These are phyloP conservation scores for Brachionichthys hirsutus DNA, from an alignment of 2,113 vertebrate species.

Conservation along the genomic window DNA sequence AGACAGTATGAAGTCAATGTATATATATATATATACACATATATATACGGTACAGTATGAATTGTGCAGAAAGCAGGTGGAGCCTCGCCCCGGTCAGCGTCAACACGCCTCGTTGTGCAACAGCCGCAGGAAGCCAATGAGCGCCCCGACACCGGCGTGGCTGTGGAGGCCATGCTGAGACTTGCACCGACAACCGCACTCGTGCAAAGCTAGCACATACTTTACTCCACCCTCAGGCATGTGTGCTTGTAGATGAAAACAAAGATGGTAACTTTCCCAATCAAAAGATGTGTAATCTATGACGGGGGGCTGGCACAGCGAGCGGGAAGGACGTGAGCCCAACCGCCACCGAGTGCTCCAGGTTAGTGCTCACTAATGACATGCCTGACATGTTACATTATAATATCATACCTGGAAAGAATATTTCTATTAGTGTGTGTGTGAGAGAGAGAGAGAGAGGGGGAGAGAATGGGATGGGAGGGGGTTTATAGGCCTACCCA, in stretches of 20 bases:
- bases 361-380: too few relatives aligned
- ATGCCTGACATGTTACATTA: neutral
- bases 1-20: constrained; percentile 2
- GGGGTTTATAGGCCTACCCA: constrained; percentile 45
- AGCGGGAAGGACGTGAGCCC: too few relatives aligned
- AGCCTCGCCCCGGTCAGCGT: neutral
- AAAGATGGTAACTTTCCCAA: constrained; percentile 22
- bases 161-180: constrained; percentile 76
- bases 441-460: too few relatives aligned
- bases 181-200: constrained; percentile 73
- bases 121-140: constrained; percentile 52
- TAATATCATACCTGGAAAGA: neutral
- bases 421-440: too few relatives aligned
- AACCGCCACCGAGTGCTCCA: too few relatives aligned
- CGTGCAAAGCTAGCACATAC: constrained; percentile 72
- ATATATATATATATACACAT: too few relatives aligned
- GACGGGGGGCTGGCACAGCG: neutral
- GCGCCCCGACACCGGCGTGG: too few relatives aligned
- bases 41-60: neutral
- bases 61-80: neutral
- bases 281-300: neutral
- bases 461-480: constrained; percentile 15
- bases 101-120: constrained; percentile 64
- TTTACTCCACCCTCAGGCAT: constrained; percentile 68
- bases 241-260: constrained; percentile 53